Evolutionary conservation across 2,113 vertebrate genomes (phyloP).

Genomic region (Harpagus bidentatus): DNA sequence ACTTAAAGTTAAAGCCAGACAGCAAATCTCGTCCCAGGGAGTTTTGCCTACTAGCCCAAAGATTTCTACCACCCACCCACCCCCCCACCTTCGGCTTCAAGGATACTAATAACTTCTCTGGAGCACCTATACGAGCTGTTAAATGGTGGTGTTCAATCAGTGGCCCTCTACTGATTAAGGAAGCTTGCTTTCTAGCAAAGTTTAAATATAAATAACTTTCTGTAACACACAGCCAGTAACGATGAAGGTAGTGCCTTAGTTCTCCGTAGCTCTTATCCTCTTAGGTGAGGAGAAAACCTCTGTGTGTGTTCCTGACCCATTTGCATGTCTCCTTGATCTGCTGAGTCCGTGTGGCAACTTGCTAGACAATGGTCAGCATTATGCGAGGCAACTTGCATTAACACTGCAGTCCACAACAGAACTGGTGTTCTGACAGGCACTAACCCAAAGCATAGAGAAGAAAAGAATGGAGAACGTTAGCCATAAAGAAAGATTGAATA

Average conservation of each 20-base stretch:
- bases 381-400: background rate
- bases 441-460: background rate
- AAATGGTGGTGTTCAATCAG: background rate
- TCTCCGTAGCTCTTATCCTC: background rate
- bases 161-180: background rate
- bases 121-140: background rate
- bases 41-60: background rate
- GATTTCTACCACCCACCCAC: background rate
- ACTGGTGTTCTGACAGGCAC: background rate
- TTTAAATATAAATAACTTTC: background rate
- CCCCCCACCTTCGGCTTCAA: background rate
- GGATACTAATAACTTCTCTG: background rate
- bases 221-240: background rate
- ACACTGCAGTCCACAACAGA: background rate
- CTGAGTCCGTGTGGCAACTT: constrained; percentile 8
- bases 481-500: background rate
- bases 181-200: background rate
- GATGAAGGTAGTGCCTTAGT: background rate
- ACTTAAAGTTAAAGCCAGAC: background rate
- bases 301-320: constrained; percentile 1
- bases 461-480: background rate
- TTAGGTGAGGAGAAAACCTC: constrained; percentile 4
- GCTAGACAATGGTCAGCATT: background rate
- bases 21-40: background rate
- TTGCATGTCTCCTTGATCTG: background rate